phyloP scores from a whole-genome alignment of 2,797 vertebrate genomes.

The Lepus oiostolus region DNA sequence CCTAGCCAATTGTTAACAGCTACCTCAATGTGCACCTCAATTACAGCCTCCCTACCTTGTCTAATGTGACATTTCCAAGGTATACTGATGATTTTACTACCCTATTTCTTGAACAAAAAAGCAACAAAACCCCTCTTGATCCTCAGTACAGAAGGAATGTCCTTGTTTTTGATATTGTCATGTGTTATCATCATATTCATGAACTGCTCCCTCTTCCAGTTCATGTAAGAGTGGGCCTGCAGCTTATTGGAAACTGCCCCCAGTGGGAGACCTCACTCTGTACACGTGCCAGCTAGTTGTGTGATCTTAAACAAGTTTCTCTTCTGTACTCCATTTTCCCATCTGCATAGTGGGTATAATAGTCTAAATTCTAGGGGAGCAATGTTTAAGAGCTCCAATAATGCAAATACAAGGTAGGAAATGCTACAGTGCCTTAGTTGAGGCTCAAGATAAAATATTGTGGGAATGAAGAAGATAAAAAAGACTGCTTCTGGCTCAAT shows the following conservation, averaged over 20 bases:
- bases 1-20: neutral
- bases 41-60: neutral
- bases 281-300: neutral
- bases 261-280: too few species aligned
- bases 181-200: neutral
- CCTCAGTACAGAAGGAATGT: neutral
- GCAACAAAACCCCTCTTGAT: neutral
- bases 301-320: neutral
- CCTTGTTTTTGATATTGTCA: neutral
- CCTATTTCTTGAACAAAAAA: neutral
- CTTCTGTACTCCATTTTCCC: neutral
- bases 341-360: neutral
- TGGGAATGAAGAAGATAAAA: neutral
- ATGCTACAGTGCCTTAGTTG: neutral
- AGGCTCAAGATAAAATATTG: neutral
- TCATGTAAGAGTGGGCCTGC: neutral
- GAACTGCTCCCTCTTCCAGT: neutral
- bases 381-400: neutral
- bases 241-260: neutral
- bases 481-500: neutral
- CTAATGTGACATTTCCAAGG: neutral
- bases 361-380: neutral
- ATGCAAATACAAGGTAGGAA: neutral
- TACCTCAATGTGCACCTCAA: accelerated
- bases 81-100: neutral